Conservation (phyloP, 2,888 invertebrate species). For the Osmoderma eremita region DNA sequence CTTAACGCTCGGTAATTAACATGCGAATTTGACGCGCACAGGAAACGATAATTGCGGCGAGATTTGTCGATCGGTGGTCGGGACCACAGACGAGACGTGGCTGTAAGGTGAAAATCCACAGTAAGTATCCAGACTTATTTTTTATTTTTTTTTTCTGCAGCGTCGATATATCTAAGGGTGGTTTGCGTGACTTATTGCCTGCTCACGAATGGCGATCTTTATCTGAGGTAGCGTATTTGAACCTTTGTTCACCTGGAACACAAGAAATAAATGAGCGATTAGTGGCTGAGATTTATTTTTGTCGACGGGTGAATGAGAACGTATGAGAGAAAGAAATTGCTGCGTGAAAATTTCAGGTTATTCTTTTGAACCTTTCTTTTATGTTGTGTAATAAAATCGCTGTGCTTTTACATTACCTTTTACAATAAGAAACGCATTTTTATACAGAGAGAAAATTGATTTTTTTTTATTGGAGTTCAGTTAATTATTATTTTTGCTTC, state of each 20-base stretch:
- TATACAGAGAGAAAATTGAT: too few species aligned
- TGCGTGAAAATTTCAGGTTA: too few species aligned
- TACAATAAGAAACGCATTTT: too few species aligned
- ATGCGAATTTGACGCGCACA: conserved; percentile 27
- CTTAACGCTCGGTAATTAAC: conserved; percentile 15
- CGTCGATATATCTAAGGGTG: conserved; percentile 11
- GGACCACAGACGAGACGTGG: conserved; percentile 3
- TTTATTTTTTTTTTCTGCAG: background rate
- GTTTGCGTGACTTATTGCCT: conserved; percentile 11
- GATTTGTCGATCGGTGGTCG: conserved; percentile 14
- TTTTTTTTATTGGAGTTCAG: too few species aligned
- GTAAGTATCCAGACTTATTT: background rate
- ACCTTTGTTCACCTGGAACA: background rate
- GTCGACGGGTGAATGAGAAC: background rate
- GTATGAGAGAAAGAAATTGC: background rate
- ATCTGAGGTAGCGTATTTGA: background rate
- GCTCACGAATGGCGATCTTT: conserved; percentile 5
- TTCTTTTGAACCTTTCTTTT: too few species aligned
- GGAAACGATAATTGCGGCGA: conserved; percentile 23
- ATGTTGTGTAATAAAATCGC: too few species aligned
- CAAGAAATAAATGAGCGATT: conserved; percentile 11
- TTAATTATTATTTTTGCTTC: too few species aligned
- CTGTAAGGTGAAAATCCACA: background rate
- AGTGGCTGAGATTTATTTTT: conserved; percentile 11
- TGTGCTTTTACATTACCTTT: too few species aligned